These are phyloP conservation scores for Oceanodroma tethys DNA, from an alignment of 2,113 vertebrate genomes.

Conservation along the genomic window DNA sequence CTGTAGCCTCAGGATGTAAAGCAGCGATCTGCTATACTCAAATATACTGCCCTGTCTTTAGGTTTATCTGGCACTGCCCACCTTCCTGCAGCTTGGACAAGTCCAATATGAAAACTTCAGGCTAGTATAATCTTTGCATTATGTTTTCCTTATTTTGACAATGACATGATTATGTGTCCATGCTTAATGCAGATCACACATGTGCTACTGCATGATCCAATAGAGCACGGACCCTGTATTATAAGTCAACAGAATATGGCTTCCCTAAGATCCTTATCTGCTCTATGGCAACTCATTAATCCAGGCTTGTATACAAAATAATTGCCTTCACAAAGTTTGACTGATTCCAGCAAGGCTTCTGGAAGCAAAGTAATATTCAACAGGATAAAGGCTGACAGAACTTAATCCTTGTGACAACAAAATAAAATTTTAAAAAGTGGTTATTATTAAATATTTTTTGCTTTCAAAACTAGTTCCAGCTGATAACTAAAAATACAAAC, in stretches of 20 bases:
- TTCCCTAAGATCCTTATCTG: not conserved
- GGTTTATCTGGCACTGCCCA: not conserved
- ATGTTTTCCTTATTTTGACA: no score
- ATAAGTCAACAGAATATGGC: not conserved
- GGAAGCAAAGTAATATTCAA: not conserved
- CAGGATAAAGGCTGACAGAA: not conserved
- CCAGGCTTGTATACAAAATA: not conserved
- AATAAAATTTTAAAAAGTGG: not conserved
- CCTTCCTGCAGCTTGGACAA: not conserved
- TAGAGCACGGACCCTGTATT: not conserved
- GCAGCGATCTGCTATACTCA: not conserved
- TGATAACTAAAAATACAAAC: not conserved
- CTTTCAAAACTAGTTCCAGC: not conserved
- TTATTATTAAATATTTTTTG: not conserved
- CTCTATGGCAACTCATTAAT: not conserved
- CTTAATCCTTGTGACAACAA: not conserved
- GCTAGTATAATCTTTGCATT: not conserved
- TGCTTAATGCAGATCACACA: not conserved
- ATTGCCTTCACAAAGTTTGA: not conserved
- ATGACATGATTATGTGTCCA: not conserved
- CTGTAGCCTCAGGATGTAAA: not conserved
- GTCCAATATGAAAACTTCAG: not conserved
- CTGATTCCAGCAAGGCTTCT: not conserved
- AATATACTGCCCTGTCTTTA: not conserved
- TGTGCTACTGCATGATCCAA: not conserved